Conservation (phyloP, 2,888 invertebrate genomes). For the Leptogaster cylindrica region DNA sequence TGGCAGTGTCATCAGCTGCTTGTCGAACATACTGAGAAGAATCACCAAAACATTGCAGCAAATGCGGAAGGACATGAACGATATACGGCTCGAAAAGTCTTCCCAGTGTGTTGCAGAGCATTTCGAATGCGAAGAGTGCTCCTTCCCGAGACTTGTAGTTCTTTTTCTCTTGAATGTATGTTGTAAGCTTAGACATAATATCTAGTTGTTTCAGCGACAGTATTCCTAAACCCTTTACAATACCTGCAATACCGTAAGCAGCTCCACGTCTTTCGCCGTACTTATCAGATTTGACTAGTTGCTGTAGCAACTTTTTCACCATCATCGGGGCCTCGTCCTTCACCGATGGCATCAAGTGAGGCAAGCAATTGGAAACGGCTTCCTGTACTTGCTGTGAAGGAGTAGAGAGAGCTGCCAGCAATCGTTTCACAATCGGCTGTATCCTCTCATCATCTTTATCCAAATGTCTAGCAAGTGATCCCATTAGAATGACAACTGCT, state of each 20-base stretch:
- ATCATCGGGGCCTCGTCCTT: conserved; percentile 89
- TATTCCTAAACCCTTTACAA: conserved; percentile 96
- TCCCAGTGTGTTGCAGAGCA: conserved; percentile 87
- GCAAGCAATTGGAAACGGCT: conserved; percentile 94
- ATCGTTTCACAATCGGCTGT: conserved; percentile 89
- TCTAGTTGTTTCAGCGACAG: conserved; percentile 92
- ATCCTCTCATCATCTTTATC: conserved; percentile 88
- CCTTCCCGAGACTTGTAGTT: conserved; percentile 93
- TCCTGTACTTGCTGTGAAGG: conserved; percentile 99
- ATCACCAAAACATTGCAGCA: conserved; percentile 95
- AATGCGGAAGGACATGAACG: conserved; percentile 93
- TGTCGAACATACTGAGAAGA: conserved; percentile 92
- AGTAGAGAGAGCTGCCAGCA: conserved; percentile 90
- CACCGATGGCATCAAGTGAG: conserved; percentile 90
- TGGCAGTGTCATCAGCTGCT: conserved; percentile 95
- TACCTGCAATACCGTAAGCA: conserved; percentile 95
- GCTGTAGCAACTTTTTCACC: conserved; percentile 84
- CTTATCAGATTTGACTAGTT: conserved; percentile 87
- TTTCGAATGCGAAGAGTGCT: conserved; percentile 97
- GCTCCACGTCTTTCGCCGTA: conserved; percentile 89
- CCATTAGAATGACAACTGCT: conserved; percentile 96
- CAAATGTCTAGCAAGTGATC: conserved; percentile 94
- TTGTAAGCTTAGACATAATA: conserved; percentile 91
- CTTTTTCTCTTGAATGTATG: conserved; percentile 96
- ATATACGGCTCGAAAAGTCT: conserved; percentile 98